Evolutionary conservation across 2,113 vertebrate genomes (phyloP).

Genomic region (Neofelis nebulosa): DNA sequence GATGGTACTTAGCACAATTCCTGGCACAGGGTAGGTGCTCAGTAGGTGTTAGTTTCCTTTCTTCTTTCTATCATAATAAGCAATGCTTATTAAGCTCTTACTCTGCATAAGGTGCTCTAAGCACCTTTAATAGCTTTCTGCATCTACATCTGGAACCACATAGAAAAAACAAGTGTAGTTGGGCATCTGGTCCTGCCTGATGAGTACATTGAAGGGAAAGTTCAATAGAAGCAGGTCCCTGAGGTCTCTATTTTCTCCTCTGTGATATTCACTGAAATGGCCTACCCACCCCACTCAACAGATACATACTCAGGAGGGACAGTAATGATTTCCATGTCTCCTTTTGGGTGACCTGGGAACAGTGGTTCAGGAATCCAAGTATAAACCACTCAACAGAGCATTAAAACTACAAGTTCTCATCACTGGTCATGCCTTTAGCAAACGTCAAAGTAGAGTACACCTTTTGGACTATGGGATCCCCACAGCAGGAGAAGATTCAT

Average conservation of each 20-base stretch:
- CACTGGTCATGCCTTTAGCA: neutral
- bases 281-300: neutral
- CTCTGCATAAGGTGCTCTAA: neutral
- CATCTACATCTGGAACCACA: neutral
- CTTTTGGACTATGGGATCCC: neutral
- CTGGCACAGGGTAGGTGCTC: neutral
- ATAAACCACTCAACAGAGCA: neutral
- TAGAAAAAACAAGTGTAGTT: neutral
- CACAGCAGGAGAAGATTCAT: neutral
- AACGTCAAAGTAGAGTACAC: neutral
- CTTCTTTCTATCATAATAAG: neutral
- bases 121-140: neutral
- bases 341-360: neutral
- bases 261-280: neutral
- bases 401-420: neutral
- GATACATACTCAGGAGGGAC: neutral
- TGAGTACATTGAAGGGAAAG: neutral
- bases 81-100: neutral
- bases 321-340: neutral
- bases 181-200: neutral
- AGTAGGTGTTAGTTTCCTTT: neutral
- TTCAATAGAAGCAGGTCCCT: neutral
- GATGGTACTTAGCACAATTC: neutral
- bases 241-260: neutral
- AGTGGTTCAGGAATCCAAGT: neutral